Evolutionary conservation across 2,888 invertebrate genomes (phyloP), one percentile per base, ranked within the genome.

Genomic region (Latheticus oryzae): DNA sequence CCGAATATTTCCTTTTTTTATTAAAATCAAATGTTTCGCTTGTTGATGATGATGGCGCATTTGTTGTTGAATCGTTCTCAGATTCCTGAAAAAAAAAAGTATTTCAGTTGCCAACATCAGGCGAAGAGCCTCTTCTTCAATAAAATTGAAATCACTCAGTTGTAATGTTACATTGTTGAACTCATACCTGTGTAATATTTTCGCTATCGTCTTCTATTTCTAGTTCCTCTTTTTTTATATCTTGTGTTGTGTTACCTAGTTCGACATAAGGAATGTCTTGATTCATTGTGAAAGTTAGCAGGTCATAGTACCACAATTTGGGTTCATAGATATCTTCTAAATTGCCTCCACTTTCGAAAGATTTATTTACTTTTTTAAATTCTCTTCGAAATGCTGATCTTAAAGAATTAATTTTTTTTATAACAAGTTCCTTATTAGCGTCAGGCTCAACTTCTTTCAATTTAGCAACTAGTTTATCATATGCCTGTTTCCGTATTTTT

Each of bases 291-390:
- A 13, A 62, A 7, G 55, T 28, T 2, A 63, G 47, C 35, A 62
- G 48, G 32, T 66, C 61, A 42, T 56, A 66, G 40, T 66, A 66
- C 66, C 64, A 66, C 30, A 66, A 45, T 19, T 42, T 54, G 5
- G 66, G 66, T 45, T 52, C 58, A 32, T 67, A 60, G 7, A 65
- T 53, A 23, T 66, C 59, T n/a, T 54, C 61, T 1, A 42, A 16
- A 7, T 45, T 47, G n/a, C 50, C 9, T 5, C 58, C 64, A 5
- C 40, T 30, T 28, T 48, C 54, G 15, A 50, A 9, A 1, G 62
- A 65, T 11, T 37, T 50, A 19, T 50, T 17, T 30, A 62, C 55
- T 54, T 66, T 65, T 32, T 60, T 62, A n/a, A 52, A 23, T 43
- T 64, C 62, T 38, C 61, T 64, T 33, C 66, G 38, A 53, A 60